Base-by-base conservation (phyloP, 2,888 invertebrate genomes). In the Drosophila rubida region DNA sequence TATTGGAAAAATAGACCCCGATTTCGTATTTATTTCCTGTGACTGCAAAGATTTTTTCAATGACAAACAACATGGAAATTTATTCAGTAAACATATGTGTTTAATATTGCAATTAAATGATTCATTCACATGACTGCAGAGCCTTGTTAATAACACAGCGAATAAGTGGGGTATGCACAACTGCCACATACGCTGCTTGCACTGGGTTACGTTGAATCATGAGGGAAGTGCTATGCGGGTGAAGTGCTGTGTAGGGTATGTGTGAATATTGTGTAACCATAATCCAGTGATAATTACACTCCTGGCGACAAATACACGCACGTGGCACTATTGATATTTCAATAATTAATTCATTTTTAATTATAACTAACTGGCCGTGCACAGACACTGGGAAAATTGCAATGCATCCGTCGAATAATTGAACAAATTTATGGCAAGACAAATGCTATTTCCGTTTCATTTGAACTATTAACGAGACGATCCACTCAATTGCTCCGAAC, bases 301-400 rank as follows among this genome's bases (percentile, higher is more conserved):
- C 27, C 42, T 49, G 22, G 11, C 30, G n/a, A 42, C 41, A 51
- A 41, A 50, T 51, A 42, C 37, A 42, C 11, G 23, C 11, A 44
- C 25, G 48, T 48, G 7, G 45, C 2, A 14, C 22, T 25, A 49
- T 32, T 46, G 45, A 23, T 46, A 39, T 59, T 59, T 42, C 13
- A 39, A 74, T 69, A 41, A 66, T 69, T 63, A 67, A 67, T 57
- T 41, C 11, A 51, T 59, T 72, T 72, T 69, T 62, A 64, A 64
- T 72, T 59, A 65, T 48, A 45, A 51, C 42, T 54, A 59, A 27
- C 42, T 37, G 19, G 14, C 46, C 44, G 53, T 35, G 49, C 30
- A 16, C 30, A 42, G 22, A 46, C 45, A 51, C 4, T 4, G 3
- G 27, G n/a, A 35, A 11, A 16, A 54, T 22, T 42, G 11, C 13